A percentile compares a stretch with the other conserved stretches of the same genome.
These are phyloP conservation scores for Eristalis tenax DNA, from an alignment of 2,888 invertebrate genomes.

Conservation along the genomic window DNA sequence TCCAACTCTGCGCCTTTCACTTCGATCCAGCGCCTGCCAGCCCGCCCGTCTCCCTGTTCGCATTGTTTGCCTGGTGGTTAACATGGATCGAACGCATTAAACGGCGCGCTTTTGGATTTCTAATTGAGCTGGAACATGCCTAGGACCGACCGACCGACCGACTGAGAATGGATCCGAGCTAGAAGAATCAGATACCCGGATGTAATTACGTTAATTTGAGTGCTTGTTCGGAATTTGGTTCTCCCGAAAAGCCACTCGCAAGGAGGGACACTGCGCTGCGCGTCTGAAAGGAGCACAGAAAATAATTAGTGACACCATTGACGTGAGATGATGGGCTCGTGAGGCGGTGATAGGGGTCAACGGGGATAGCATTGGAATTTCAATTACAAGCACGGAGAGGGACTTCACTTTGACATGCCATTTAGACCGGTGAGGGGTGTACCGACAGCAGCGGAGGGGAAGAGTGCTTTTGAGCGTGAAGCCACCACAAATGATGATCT, in stretches of 20 bases:
- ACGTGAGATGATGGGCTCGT: conserved; percentile 34
- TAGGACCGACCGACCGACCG: conserved; percentile 5
- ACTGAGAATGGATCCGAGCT: not conserved
- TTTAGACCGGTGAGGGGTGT: no score
- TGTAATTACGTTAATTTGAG: conserved; percentile 60
- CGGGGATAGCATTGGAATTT: conserved; percentile 10
- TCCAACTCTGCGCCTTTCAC: conserved; percentile 35
- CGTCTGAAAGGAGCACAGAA: not conserved
- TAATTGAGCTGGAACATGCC: conserved; percentile 37
- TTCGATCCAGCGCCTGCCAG: not conserved
- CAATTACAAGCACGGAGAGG: conserved; percentile 7
- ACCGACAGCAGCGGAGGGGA: not conserved
- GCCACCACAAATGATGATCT: not conserved
- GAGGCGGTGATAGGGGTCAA: not conserved
- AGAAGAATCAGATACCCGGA: conserved; percentile 45
- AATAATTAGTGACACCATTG: conserved; percentile 43
- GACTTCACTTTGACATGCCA: conserved; percentile 23
- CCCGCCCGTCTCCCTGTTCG: not conserved
- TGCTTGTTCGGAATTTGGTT: conserved; percentile 27
- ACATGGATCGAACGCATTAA: conserved; percentile 42
- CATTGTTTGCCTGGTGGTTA: conserved; percentile 45
- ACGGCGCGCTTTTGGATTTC: conserved; percentile 40
- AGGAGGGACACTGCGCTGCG: not conserved
- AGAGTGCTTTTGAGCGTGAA: conserved; percentile 6
- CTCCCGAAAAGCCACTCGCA: not conserved